These are phyloP conservation scores for Lagria hirta DNA, from an alignment of 2,888 invertebrate genomes.

Conservation along the genomic window DNA sequence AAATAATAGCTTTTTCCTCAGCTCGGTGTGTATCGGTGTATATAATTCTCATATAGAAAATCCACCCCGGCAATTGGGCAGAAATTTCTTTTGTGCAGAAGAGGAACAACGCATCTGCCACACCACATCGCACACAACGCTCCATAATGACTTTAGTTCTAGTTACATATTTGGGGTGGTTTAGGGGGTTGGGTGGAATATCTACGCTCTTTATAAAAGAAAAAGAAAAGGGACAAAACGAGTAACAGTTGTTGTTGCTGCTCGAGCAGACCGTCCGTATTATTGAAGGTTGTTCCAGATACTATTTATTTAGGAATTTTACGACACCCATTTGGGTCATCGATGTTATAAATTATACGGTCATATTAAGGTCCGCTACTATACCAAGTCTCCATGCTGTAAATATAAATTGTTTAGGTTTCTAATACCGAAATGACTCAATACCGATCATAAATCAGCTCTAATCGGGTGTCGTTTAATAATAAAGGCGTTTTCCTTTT, in stretches of 20 bases:
- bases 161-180: not conserved
- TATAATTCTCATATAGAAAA: not conserved
- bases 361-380: conserved; percentile 3
- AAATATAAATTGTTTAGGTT: conserved; percentile 1
- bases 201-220: no score
- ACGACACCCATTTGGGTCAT: conserved; percentile 4
- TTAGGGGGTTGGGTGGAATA: no score
- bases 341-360: conserved; percentile 5
- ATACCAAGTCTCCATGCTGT: no score
- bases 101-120: conserved; percentile 4
- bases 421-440: not conserved
- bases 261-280: conserved; percentile 5
- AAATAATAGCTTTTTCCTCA: not conserved
- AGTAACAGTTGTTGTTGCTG: conserved; percentile 1
- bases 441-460: conserved; percentile 1
- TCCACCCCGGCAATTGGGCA: conserved; percentile 6
- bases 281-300: conserved; percentile 5
- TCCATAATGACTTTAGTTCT: not conserved
- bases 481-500: no score
- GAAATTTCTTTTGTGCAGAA: conserved; percentile 3
- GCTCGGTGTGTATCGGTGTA: not conserved
- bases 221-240: not conserved
- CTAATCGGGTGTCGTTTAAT: conserved; percentile 1
- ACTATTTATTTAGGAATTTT: conserved; percentile 9
- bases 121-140: no score